Evolutionary conservation across 2,888 invertebrate genomes (phyloP), one percentile per base, ranked within the genome.

Genomic region (Xiphydria camelus): DNA sequence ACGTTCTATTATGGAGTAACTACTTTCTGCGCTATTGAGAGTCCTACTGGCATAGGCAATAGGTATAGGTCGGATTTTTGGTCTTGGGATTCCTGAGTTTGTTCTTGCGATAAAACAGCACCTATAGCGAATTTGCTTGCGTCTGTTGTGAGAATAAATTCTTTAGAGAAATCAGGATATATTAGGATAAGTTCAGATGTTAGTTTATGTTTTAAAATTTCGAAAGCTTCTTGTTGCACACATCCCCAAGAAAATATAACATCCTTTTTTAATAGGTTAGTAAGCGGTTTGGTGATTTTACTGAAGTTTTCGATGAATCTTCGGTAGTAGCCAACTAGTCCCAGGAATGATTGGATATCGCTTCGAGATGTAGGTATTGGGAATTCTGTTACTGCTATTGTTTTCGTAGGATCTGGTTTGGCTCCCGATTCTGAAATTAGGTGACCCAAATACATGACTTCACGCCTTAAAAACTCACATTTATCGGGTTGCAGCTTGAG

Each of bases 1-100:
- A 32, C 59, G 60, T 55, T 77, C 73, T 1, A 56, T 73, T 1
- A 70, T 68, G 2, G 54, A 53, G 45, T 76, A 76, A 35, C 71
- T 75, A 4, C 19, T 22, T 61, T 73, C 70, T 0, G 62, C 54
- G 44, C 57, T 53, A 43, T 64, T 73, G 18, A 69, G 41, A 1
- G 66, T 66, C 46, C 71, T 38, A 18, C 59, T 59, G 3, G 67
- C 65, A 45, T 68, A 76, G 9, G 72, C 69, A 2, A 76, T 59
- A 1, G 69, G 72, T 12, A 63, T n/a, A n/a, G 42, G 41, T 73
- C 69, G 18, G 59, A 50, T 12, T 50, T 47, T n/a, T n/a, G n/a
- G n/a, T 40, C 58, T 25, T 45, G 47, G 4, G 19, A 63, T 32
- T 64, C 58, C 1, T n/a, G n/a, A n/a, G n/a, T n/a, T n/a, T 59